Percentiles rank a stretch among this genome's conserved stretches.
These are phyloP conservation scores for Actias luna DNA, from an alignment of 2,888 invertebrate genomes.

Conservation along the genomic window DNA sequence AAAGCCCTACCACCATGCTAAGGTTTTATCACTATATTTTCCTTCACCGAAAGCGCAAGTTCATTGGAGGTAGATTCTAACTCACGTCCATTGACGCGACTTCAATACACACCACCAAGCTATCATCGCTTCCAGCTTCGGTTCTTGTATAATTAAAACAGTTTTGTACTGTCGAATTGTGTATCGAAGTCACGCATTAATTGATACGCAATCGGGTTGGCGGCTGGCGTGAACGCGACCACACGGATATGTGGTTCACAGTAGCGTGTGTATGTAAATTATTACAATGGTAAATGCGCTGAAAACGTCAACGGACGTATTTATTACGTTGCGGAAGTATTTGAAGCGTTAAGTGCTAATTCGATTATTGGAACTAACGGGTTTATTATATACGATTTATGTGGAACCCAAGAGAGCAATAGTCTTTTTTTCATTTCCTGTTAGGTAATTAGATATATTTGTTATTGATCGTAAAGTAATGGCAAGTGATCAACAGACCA, in stretches of 20 bases:
- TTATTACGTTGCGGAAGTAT: constrained; percentile 5
- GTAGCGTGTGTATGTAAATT: constrained; percentile 14
- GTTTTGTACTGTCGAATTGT: background rate
- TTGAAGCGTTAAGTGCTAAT: constrained; percentile 5
- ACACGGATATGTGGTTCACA: constrained; percentile 29
- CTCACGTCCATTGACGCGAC: too few relatives aligned
- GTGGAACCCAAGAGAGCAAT: background rate
- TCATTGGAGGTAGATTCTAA: too few relatives aligned
- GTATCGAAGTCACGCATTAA: constrained; percentile 39
- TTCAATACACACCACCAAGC: too few relatives aligned
- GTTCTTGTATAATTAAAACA: background rate
- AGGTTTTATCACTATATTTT: too few relatives aligned
- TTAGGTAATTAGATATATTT: too few relatives aligned
- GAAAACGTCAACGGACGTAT: constrained; percentile 4
- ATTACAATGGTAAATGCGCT: constrained; percentile 12
- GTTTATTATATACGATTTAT: background rate
- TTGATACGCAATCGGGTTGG: constrained; percentile 51
- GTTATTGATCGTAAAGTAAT: too few relatives aligned
- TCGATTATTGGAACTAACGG: background rate
- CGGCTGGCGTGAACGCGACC: constrained; percentile 32
- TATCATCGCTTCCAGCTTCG: too few relatives aligned
- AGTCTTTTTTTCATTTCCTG: too few relatives aligned
- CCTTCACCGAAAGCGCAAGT: too few relatives aligned
- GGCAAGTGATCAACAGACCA: too few relatives aligned
- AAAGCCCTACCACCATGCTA: too few relatives aligned